Conservation (phyloP, 2,888 invertebrate genomes). For the Dryobotodes eremita region DNA sequence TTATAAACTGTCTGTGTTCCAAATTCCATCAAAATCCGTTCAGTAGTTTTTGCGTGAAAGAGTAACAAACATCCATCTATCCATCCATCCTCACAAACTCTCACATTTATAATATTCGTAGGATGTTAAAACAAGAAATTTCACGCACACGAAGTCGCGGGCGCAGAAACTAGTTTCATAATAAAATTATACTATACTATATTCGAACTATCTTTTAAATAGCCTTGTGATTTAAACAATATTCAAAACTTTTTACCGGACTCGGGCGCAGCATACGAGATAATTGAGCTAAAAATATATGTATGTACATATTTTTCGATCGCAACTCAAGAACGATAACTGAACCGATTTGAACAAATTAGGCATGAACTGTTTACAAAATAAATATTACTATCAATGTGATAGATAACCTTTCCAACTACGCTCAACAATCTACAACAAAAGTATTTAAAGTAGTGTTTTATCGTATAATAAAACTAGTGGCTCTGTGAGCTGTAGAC, state of each 20-base stretch:
- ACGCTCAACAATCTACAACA: background rate
- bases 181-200: background rate
- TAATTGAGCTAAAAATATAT: too few species aligned
- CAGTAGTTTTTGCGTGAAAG: too few species aligned
- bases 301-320: background rate
- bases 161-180: background rate
- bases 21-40: too few species aligned
- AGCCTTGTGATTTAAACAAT: too few species aligned
- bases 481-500: too few species aligned
- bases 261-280: background rate
- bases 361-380: slow-evolving; percentile 19
- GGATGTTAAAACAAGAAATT: too few species aligned
- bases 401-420: slow-evolving; percentile 29
- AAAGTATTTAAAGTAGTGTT: background rate
- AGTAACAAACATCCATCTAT: too few species aligned
- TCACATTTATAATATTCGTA: too few species aligned
- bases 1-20: too few species aligned
- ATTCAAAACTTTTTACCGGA: background rate
- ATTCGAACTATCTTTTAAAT: background rate
- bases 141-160: too few species aligned
- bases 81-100: too few species aligned
- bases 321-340: background rate
- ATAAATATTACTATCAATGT: slow-evolving; percentile 13
- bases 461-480: background rate
- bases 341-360: slow-evolving; percentile 18